Evolutionary conservation across 2,797 vertebrate genomes (phyloP).

Genomic region (Etheostoma nigrum): DNA sequence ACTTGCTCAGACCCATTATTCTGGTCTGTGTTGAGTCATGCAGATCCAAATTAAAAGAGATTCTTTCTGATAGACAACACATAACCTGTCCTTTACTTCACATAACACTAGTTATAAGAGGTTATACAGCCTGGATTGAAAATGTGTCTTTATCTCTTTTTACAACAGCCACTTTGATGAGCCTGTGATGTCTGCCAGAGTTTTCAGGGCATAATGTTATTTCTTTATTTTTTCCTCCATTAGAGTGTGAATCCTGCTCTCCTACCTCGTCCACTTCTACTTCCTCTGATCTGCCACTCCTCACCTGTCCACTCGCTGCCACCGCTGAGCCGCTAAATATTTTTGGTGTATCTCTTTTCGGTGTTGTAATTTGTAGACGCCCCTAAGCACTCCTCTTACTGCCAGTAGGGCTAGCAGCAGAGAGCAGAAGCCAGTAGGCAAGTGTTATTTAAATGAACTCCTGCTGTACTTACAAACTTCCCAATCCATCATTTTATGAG

Average conservation of each 20-base stretch:
- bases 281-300: background rate
- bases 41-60: slow-evolving; percentile 12
- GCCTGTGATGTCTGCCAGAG: background rate
- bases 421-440: no score
- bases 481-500: no score
- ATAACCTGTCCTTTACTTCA: background rate
- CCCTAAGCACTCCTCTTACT: no score
- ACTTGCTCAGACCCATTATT: background rate
- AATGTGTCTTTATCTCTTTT: slow-evolving; percentile 4
- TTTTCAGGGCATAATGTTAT: background rate
- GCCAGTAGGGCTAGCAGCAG: no score
- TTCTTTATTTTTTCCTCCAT: background rate
- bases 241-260: background rate
- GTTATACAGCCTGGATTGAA: background rate
- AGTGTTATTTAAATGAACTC: no score
- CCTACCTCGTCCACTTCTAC: background rate
- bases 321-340: no score
- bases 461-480: no score
- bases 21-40: background rate
- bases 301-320: background rate
- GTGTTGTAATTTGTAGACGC: no score
- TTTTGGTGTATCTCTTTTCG: no score
- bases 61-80: background rate
- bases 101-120: slow-evolving; percentile 1
- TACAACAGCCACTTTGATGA: background rate